Evolutionary conservation across 1,140 invertebrate genomes (phyloP).

Genomic region (Muscidifurax raptorellus): DNA sequence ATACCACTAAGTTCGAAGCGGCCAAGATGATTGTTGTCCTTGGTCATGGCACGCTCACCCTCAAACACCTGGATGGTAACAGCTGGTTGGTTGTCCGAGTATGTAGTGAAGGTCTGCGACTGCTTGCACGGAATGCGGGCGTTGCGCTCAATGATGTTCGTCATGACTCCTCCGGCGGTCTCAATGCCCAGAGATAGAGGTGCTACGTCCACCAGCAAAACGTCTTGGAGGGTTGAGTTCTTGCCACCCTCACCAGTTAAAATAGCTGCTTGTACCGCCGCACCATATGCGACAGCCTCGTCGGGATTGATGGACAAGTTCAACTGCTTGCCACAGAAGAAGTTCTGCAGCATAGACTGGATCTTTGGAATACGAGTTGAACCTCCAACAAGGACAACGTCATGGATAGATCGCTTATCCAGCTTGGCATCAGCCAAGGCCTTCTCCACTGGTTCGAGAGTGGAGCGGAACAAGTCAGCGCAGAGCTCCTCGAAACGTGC

Average conservation of each 20-base stretch:
- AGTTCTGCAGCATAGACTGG: slow-evolving; percentile 79
- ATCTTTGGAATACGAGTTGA: slow-evolving; percentile 84
- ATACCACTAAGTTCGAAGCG: slow-evolving; percentile 81
- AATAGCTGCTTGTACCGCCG: slow-evolving; percentile 81
- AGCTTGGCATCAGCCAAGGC: slow-evolving; percentile 85
- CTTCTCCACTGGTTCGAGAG: slow-evolving; percentile 80
- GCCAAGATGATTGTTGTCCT: slow-evolving; percentile 86
- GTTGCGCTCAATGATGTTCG: slow-evolving; percentile 79
- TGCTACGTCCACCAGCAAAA: slow-evolving; percentile 83
- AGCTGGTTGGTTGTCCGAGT: slow-evolving; percentile 82
- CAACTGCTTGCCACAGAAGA: slow-evolving; percentile 79
- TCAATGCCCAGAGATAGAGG: slow-evolving; percentile 80
- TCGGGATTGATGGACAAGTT: slow-evolving; percentile 83
- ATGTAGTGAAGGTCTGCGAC: slow-evolving; percentile 80
- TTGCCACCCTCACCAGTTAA: slow-evolving; percentile 76
- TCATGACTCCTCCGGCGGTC: slow-evolving; percentile 78
- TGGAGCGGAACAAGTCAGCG: slow-evolving; percentile 78
- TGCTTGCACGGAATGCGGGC: slow-evolving; percentile 81
- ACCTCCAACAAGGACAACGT: slow-evolving; percentile 88
- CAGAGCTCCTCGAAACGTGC: slow-evolving; percentile 81
- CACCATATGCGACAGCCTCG: slow-evolving; percentile 82
- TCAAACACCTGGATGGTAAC: slow-evolving; percentile 84
- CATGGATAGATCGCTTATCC: slow-evolving; percentile 83
- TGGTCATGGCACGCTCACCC: slow-evolving; percentile 81
- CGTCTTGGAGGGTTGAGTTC: slow-evolving; percentile 79